Base-by-base conservation (phyloP, 2,888 invertebrate species). In the Ptilodon capucinus region DNA sequence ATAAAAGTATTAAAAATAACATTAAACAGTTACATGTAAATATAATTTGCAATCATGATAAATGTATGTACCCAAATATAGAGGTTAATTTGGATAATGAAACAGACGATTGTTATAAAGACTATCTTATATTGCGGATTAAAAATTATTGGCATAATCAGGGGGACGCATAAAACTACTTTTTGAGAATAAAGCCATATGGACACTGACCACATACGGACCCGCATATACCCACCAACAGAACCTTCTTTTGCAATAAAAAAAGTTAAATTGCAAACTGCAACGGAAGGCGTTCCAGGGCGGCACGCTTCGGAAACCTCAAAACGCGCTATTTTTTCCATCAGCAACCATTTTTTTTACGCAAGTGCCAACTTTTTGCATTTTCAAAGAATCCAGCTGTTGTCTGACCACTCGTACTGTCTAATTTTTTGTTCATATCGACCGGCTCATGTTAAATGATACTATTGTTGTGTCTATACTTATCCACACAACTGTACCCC, bases 331-430 rank as follows among this genome's bases (percentile, higher is more conserved):
- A 66, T 70, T 80, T 81, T 80, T 59, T 56, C 45, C 45, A 35
- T 21, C 35, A 42, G 47, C 46, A 42, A 48, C 48, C 40, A 42
- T 63, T 74, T 76, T 79, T 77, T 70, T 64, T 9, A 39, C 2
- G 1, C 2, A 16, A 40, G 16, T 25, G 41, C 50, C 47, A 40
- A 45, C 64, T 74, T 76, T 80, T 78, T 25, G 44, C 42, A 35
- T 32, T 11, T 70, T 65, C 42, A 55, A 55, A 64, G 60, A 71
- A 70, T 60, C 72, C 90, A 90, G 86, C 85, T 90, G 90, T 78
- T 83, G 76, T 82, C 81, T 75, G 88, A 88, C 90, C 90, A 87
- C 86, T 89, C 84, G 69, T 80, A 76, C 66, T 68, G 77, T 72
- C 69, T 74, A 40, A 57, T 65, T 79, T 86, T 82, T 83, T 80